Evolutionary conservation across 2,888 invertebrate genomes (phyloP).

Genomic region (Sesamia inferens): DNA sequence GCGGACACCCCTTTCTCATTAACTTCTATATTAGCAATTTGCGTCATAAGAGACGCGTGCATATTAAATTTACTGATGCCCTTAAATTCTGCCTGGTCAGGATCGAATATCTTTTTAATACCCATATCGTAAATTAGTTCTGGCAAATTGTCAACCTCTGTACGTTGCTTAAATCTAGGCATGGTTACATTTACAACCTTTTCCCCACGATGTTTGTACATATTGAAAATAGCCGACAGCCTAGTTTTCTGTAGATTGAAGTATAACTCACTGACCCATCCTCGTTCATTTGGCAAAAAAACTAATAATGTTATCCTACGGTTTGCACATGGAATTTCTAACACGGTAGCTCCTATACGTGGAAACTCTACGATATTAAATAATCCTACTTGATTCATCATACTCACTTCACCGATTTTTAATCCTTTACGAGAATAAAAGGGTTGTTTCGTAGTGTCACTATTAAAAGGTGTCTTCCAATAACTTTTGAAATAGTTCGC

Average conservation of each 20-base stretch:
- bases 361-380: constrained; percentile 73
- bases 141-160: constrained; percentile 73
- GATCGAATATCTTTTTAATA: constrained; percentile 77
- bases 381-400: constrained; percentile 78
- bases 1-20: constrained; percentile 75
- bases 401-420: constrained; percentile 71
- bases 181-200: constrained; percentile 74
- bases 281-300: constrained; percentile 70
- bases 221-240: constrained; percentile 74
- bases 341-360: constrained; percentile 70
- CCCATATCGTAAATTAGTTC: constrained; percentile 82
- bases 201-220: constrained; percentile 63
- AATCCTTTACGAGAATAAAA: constrained; percentile 68
- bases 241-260: constrained; percentile 71
- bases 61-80: constrained; percentile 75
- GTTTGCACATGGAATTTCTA: constrained; percentile 74
- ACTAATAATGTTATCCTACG: constrained; percentile 75
- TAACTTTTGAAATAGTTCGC: constrained; percentile 74
- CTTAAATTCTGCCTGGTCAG: constrained; percentile 71
- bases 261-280: constrained; percentile 71
- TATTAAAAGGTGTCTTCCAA: constrained; percentile 77
- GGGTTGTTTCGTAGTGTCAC: constrained; percentile 64
- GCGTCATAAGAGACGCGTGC: constrained; percentile 77
- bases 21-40: constrained; percentile 74
- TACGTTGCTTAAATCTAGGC: constrained; percentile 76